Conservation (phyloP, 2,888 invertebrate species). For the Thymelicus sylvestris region DNA sequence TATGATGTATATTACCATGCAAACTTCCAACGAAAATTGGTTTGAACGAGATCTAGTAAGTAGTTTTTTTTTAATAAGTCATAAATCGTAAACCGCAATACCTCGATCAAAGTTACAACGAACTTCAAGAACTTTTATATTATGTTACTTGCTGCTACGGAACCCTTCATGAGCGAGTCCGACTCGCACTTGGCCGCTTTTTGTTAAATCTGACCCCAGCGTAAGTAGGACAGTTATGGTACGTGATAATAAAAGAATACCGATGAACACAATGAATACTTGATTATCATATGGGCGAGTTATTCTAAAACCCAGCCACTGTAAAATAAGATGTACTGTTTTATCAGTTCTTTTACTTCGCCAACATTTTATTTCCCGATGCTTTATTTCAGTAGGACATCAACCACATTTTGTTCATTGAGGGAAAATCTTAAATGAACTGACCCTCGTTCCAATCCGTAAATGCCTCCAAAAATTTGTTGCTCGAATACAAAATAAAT, state of each 20-base stretch:
- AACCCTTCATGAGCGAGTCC: too few relatives aligned
- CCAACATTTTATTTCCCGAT: conserved; percentile 17
- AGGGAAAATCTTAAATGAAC: conserved; percentile 35
- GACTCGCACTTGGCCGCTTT: too few relatives aligned
- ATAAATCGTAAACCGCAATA: too few relatives aligned
- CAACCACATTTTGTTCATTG: conserved; percentile 36
- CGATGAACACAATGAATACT: background rate
- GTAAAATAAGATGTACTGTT: conserved; percentile 3
- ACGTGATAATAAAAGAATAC: background rate
- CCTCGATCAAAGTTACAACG: too few relatives aligned
- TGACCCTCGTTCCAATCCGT: conserved; percentile 36
- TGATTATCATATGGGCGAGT: background rate
- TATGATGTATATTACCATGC: too few relatives aligned
- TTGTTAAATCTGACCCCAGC: too few relatives aligned
- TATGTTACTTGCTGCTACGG: too few relatives aligned
- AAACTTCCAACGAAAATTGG: too few relatives aligned
- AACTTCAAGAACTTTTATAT: too few relatives aligned
- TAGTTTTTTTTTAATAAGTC: too few relatives aligned
- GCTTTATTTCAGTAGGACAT: conserved; percentile 32
- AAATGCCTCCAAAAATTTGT: conserved; percentile 36
- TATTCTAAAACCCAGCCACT: conserved; percentile 9
- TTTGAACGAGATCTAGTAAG: too few relatives aligned
- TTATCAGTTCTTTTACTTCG: conserved; percentile 9
- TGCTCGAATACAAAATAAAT: conserved; percentile 37
- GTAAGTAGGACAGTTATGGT: background rate